Evolutionary conservation across 2,888 invertebrate species (phyloP).

Genomic region (Hypomecis atomaria): DNA sequence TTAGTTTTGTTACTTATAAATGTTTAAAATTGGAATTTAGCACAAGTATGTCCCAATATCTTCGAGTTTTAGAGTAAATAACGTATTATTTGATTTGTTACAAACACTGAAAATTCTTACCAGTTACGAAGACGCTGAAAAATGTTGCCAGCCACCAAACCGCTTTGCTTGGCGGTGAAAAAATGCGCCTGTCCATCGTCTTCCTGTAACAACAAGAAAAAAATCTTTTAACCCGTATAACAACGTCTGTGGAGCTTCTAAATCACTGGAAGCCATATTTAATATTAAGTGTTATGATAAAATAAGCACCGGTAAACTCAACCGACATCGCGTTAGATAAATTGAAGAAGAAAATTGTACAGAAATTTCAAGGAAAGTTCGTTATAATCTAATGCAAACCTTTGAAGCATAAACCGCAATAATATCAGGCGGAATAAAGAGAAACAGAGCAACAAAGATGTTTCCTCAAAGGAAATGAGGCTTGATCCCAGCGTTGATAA

Average conservation of each 20-base stretch:
- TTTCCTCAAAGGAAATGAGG: conserved; percentile 63
- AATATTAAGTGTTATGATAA: neutral
- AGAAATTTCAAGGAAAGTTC: conserved; percentile 44
- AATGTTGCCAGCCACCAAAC: conserved; percentile 83
- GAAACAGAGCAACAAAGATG: conserved; percentile 64
- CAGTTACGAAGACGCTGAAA: conserved; percentile 79
- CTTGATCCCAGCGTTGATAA: conserved; percentile 59
- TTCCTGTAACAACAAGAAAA: conserved; percentile 67
- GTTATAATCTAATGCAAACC: conserved; percentile 56
- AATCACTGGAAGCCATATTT: conserved; percentile 4
- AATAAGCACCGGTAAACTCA: conserved; percentile 4
- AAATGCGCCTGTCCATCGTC: conserved; percentile 73
- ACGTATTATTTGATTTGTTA: too few relatives aligned
- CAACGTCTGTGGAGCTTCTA: neutral
- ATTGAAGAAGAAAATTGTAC: conserved; percentile 36
- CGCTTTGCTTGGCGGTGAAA: conserved; percentile 73
- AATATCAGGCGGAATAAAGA: conserved; percentile 60
- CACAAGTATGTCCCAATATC: too few relatives aligned
- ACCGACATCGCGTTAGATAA: conserved; percentile 10
- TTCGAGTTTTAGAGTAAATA: too few relatives aligned
- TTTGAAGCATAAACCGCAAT: conserved; percentile 56
- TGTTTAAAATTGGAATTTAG: too few relatives aligned
- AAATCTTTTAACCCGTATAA: neutral
- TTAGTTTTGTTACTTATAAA: too few relatives aligned
- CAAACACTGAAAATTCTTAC: conserved; percentile 46